These are phyloP conservation scores for Euphonia xanthogaster DNA, from an alignment of 2,797 vertebrate genomes.

Conservation along the genomic window DNA sequence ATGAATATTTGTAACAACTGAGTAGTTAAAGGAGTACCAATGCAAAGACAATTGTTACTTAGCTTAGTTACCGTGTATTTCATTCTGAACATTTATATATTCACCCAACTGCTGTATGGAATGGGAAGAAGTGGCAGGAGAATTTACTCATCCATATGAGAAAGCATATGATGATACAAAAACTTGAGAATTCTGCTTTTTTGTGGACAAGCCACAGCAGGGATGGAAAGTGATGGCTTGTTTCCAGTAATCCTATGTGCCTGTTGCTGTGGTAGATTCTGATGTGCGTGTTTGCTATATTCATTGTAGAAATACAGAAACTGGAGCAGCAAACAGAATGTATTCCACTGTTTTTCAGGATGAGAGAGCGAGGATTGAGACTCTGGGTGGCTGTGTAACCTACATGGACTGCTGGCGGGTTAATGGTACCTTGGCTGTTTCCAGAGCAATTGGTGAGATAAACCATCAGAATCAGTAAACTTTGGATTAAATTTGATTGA, in stretches of 20 bases:
- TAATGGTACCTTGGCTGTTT: slow-evolving; percentile 94
- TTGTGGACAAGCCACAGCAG: background rate
- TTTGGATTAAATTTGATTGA: background rate
- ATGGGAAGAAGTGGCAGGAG: background rate
- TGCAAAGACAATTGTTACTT: background rate
- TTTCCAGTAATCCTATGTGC: background rate
- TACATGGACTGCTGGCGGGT: slow-evolving; percentile 97
- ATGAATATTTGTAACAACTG: background rate
- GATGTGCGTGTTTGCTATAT: background rate
- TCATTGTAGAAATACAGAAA: background rate
- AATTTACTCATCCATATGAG: background rate
- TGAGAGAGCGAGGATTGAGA: slow-evolving; percentile 89
- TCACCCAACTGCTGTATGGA: background rate
- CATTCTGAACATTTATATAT: background rate
- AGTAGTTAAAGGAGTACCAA: background rate
- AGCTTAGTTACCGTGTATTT: background rate
- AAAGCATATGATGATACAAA: background rate
- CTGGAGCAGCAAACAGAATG: background rate
- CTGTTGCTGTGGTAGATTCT: background rate
- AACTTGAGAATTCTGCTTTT: background rate
- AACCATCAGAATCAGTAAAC: background rate
- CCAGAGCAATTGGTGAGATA: slow-evolving; percentile 92
- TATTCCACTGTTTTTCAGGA: slow-evolving; percentile 76
- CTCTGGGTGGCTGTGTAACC: slow-evolving; percentile 90
- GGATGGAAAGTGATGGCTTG: background rate